Evolutionary conservation across 1,140 invertebrate species (phyloP), one percentile per base, ranked within the genome.

Genomic region (Ephestia elutella): DNA sequence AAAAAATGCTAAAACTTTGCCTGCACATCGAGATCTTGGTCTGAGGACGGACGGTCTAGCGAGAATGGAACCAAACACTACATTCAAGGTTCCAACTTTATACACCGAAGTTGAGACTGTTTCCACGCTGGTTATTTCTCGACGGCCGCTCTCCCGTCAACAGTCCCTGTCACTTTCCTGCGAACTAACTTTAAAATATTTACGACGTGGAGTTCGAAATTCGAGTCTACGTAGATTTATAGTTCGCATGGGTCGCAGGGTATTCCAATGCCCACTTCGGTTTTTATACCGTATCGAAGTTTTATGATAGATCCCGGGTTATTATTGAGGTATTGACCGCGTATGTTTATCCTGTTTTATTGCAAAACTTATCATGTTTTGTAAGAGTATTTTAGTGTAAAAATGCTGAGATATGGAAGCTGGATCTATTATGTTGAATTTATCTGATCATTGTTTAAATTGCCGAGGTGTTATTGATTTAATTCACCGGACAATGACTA

Each of bases 111-210:
- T 67, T 63, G 50, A 49, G 57, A 15, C 44, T 54, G 38, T 49
- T 50, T 49, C n/a, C n/a, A n/a, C 57, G 50, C 56, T 54, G 57
- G 65, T 64, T 68, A 68, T 68, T 68, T 59, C 60, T 56, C 48
- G 35, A 51, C 61, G 56, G 56, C 62, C 51, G 56, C 62, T 56
- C 53, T 60, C 59, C 48, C 66, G 62, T 62, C 66, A 62, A 64
- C 65, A 64, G 55, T 53, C 44, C 32, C 56, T 62, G 66, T 64
- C 66, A 68, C 62, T 68, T 60, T 56, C 57, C 55, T 56, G 30
- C 51, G 49, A 55, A 64, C 38, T 68, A 61, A 68, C 61, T 67
- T 68, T 68, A 68, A 68, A 68, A 68, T 68, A 68, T 68, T 68
- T 68, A 68, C 62, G 62, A 63, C 48, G 35, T 17, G 10, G 55